Evolutionary conservation across 2,888 invertebrate genomes (phyloP), one percentile per base, ranked within the genome.

Genomic region (Drosophila phalerata): DNA sequence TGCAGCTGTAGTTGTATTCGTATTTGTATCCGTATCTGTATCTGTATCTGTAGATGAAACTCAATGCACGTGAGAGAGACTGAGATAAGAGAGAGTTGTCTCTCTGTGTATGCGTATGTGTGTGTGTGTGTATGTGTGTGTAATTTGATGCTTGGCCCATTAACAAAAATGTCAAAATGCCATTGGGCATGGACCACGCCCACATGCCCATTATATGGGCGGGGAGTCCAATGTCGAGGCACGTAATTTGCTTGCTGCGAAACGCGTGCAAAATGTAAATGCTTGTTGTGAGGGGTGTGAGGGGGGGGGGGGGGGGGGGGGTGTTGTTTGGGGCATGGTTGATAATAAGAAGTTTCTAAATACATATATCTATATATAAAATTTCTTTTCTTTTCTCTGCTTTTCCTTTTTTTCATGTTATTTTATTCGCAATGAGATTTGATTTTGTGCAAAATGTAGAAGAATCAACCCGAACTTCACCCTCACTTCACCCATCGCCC

Each of bases 121-220:
- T 78, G 81, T 87, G 10, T 19, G 40, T 45, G 53, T 17, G 55
- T 17, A 51, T 64, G n/a, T 62, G 75, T 72, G 68, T 81, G 85
- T 85, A 86, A 86, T 88, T 88, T 88, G 86, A 86, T 88, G 84
- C 81, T 81, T 79, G 73, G 76, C 75, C 86, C 84, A 88, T 88
- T 86, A 86, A 84, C 80, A 80, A 88, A 86, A 85, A 88, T 86
- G 84, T 88, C 86, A 88, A 84, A 86, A 86, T 85, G 86, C 85
- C 84, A 73, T 73, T 81, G 85, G 84, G 85, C 87, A 84, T 73
- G 63, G 57, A 38, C 48, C 40, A 40, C 52, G 40, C 48, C 30
- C 56, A 53, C 40, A 53, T n/a, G 37, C 25, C 42, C n/a, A 34
- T 25, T 42, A 40, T 40, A 65, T 10, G 15, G 19, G 19, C 9